Base-by-base conservation (phyloP, 2,888 invertebrate species). In the Trichopoda pennipes region DNA sequence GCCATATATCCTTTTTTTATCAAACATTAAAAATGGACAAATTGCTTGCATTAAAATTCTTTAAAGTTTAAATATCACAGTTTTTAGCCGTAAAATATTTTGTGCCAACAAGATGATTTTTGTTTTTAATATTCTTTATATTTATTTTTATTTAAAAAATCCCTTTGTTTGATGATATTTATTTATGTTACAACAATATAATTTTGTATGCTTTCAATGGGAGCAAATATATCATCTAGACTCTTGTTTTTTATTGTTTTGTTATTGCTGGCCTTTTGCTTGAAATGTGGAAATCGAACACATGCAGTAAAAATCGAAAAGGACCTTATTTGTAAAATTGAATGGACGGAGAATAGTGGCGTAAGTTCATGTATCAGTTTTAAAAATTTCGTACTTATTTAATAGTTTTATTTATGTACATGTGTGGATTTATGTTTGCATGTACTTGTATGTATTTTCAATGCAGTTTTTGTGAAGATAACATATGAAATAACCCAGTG, bases 221-320 rank as follows among this genome's bases (percentile, higher is more conserved):
- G n/a, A 21, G n/a, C 60, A 19, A 61, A 69, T 69, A 61, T 17
- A 76, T 69, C 76, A 76, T 17, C 19, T 53, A 60, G 76, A 61
- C 61, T 61, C 69, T 44, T n/a, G n/a, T n/a, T 61, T 61, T 69
- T n/a, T 76, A 32, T 68, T 58, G 38, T 75, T 58, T 21, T 53
- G 42, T 10, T 63, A n/a, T 63, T 28, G 44, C 42, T 68, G 55
- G 76, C 28, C 53, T 76, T 69, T 76, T 76, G 64, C 64, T 56
- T 74, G 23, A 28, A 28, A 28, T 28, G 28, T 2, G 28, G 1
- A 28, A 28, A 47, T 51, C 51, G 32, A 35, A 53, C 1, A 55
- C 68, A 47, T 53, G 60, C 53, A 68, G 73, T 61, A 47, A 68
- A 17, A 28, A 53, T 19, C 21, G 17, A 17, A 60, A 49, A 68